Conservation (phyloP, 2,888 invertebrate genomes). For the Minunthozetes semirufus region DNA sequence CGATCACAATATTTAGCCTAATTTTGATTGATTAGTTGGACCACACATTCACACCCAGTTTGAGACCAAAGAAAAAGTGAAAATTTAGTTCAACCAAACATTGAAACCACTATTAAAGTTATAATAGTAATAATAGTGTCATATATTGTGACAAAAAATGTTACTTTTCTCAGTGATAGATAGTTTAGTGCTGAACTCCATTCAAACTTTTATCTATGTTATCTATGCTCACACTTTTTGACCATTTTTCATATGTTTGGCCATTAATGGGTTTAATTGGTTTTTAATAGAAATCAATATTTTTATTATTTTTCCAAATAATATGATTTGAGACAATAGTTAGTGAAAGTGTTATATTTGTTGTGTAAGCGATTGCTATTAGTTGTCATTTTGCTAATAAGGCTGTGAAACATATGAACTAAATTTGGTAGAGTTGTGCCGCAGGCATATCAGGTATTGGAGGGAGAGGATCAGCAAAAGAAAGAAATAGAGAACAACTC, state of each 20-base stretch:
- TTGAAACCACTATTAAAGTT: conserved; percentile 11
- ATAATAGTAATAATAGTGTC: conserved; percentile 24
- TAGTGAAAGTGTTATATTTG: conserved; percentile 4
- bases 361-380: neutral
- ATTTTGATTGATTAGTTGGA: conserved; percentile 35
- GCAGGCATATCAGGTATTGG: neutral
- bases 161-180: neutral
- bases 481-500: neutral
- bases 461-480: neutral
- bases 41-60: conserved; percentile 26
- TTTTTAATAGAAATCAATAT: too few relatives aligned
- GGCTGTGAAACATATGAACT: conserved; percentile 7
- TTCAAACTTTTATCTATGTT: neutral
- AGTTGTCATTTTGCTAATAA: conserved; percentile 28
- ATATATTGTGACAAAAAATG: conserved; percentile 2
- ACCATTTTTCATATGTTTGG: too few relatives aligned
- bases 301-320: too few relatives aligned
- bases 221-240: too few relatives aligned
- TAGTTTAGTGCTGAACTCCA: neutral
- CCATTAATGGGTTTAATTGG: too few relatives aligned
- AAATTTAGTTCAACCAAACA: conserved; percentile 11
- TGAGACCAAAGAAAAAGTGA: conserved; percentile 4
- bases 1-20: conserved; percentile 35
- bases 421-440: neutral
- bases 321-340: too few relatives aligned